Evolutionary conservation across 2,113 vertebrate genomes (phyloP), one percentile per base, ranked within the genome.

Genomic region (Gadus chalcogrammus): DNA sequence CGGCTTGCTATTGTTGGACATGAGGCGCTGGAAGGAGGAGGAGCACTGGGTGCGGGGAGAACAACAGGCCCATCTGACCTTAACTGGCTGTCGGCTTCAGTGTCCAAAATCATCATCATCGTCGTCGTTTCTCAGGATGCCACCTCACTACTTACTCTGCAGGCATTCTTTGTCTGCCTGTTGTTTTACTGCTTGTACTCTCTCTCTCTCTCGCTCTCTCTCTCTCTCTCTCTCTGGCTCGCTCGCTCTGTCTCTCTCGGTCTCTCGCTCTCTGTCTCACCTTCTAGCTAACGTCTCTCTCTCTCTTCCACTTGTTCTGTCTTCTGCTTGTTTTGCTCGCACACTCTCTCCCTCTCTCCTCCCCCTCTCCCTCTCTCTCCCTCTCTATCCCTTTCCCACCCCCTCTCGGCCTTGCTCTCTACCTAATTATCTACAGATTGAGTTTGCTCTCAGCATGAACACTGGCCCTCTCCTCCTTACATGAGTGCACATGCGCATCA

Each of bases 191-290:
- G 42, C 6, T 11, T 38, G 17, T 9, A 58, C 71, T 52, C 15
- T 35, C 56, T 64, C 17, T 64, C 61, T 6, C 35, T 28, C 48
- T 72, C 66, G 58, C 63, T 75, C 55, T 68, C 63, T 70, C 66
- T 71, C 28, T 31, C 31, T 68, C 53, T 61, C 22, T 22, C 27
- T 75, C 22, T 20, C 56, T 61, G n/a, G 42, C 12, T 59, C 42
- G 55, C 28, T 60, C 62, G 6, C 5, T 48, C 42, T 31, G 3
- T 6, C 5, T 31, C 4, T 31, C 5, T 31, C 4, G 31, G 4
- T 31, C 31, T 31, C 31, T 5, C 31, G 5, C 31, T 31, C 31
- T 31, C 66, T 60, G 58, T 76, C 55, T 68, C 63, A 68, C 66
- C 68, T 6, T 31, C 31, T 68, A 35, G 22, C 22, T 24, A 24